Percentiles rank a stretch among this genome's conserved stretches.
Evolutionary conservation across 2,888 invertebrate species (phyloP).

Genomic region (Magallana nippona): DNA sequence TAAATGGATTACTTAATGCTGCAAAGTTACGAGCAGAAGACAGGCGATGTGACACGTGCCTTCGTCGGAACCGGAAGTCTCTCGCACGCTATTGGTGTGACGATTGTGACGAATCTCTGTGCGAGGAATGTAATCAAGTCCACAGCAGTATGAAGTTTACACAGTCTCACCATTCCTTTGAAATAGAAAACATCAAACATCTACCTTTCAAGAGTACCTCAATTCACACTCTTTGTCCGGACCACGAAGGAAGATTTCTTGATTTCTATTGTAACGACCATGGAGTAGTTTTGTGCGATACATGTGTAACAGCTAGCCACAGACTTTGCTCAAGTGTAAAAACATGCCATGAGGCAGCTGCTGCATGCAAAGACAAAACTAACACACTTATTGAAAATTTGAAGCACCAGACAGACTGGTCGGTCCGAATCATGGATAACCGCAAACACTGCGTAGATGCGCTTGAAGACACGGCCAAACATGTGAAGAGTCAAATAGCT

Average conservation of each 20-base stretch:
- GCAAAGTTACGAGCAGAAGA: conserved; percentile 56
- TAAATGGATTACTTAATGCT: conserved; percentile 59
- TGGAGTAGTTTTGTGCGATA: conserved; percentile 59
- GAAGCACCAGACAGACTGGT: conserved; percentile 60
- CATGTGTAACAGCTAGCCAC: conserved; percentile 59
- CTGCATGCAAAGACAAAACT: conserved; percentile 55
- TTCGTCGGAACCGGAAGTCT: conserved; percentile 47
- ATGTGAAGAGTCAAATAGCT: conserved; percentile 60
- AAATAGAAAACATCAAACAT: conserved; percentile 60
- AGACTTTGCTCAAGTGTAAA: conserved; percentile 57
- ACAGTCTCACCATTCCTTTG: conserved; percentile 51
- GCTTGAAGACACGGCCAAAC: conserved; percentile 55
- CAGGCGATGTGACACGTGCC: conserved; percentile 59
- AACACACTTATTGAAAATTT: conserved; percentile 57
- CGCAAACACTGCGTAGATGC: conserved; percentile 55
- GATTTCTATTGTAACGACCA: conserved; percentile 64
- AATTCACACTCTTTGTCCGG: conserved; percentile 56
- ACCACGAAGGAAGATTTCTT: conserved; percentile 59
- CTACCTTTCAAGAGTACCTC: conserved; percentile 59
- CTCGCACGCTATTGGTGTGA: conserved; percentile 59
- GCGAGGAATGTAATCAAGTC: conserved; percentile 57
- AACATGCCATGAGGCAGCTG: conserved; percentile 55
- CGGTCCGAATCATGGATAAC: conserved; percentile 59
- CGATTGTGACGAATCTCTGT: conserved; percentile 62
- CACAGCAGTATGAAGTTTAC: conserved; percentile 59